Percentiles rank a stretch among this genome's conserved stretches.
These are phyloP conservation scores for Diarsia dahlii DNA, from an alignment of 2,888 invertebrate genomes.

Conservation along the genomic window DNA sequence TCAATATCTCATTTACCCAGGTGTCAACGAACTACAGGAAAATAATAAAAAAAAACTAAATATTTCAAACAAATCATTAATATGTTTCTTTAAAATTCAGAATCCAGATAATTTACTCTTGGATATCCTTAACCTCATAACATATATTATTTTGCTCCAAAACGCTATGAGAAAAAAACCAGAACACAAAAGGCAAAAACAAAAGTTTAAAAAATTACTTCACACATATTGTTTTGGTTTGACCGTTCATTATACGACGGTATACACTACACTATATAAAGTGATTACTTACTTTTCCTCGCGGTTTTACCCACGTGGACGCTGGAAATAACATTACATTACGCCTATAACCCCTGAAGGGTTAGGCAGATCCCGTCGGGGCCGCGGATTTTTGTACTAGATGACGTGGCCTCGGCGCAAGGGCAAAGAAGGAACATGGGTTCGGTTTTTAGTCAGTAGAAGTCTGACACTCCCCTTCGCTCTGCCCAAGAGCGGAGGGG, in stretches of 20 bases:
- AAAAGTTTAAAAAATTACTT: constrained; percentile 40
- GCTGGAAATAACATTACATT: background rate
- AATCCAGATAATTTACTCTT: constrained; percentile 11
- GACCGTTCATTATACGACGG: constrained; percentile 24
- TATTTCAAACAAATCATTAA: background rate
- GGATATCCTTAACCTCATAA: constrained; percentile 47
- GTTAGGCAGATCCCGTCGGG: no score
- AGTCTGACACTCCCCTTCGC: no score
- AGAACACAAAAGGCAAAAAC: constrained; percentile 36
- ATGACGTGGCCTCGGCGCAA: no score
- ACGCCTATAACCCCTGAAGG: no score
- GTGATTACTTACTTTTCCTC: background rate
- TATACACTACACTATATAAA: constrained; percentile 14
- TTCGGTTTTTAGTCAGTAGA: no score
- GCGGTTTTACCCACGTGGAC: background rate
- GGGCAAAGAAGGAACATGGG: no score
- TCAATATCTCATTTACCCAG: background rate
- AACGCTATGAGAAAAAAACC: constrained; percentile 31
- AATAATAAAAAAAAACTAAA: background rate
- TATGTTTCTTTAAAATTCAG: background rate
- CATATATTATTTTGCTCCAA: constrained; percentile 22
- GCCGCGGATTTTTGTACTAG: no score
- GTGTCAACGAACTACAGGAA: background rate
- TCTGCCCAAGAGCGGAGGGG: no score
- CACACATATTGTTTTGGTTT: constrained; percentile 52